Percentiles rank a stretch among this genome's conserved stretches.
Conservation (phyloP, 2,797 vertebrate species). For the Danio kyathit region DNA sequence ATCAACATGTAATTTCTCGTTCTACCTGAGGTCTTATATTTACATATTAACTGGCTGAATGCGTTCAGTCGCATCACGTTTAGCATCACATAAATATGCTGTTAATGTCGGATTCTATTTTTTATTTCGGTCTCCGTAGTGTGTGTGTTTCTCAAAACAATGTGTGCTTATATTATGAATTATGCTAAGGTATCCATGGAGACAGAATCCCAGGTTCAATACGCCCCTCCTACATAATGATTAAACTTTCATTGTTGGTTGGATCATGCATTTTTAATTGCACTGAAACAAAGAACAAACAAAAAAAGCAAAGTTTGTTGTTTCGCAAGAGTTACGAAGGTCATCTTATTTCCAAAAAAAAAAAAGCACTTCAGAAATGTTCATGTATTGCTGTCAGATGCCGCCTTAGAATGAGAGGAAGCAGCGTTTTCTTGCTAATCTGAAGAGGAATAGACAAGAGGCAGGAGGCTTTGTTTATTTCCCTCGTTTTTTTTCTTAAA, state of each 20-base stretch:
- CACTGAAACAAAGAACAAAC: background rate
- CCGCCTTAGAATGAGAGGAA: conserved; percentile 22
- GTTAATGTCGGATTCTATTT: background rate
- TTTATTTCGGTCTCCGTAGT: background rate
- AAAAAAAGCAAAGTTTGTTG: background rate
- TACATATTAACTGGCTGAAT: conserved; percentile 65
- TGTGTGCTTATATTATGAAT: conserved; percentile 2
- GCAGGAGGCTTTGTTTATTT: conserved; percentile 65
- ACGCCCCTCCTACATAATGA: background rate
- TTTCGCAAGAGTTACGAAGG: conserved; percentile 11
- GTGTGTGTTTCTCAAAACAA: background rate
- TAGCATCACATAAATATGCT: conserved; percentile 12
- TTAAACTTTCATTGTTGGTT: conserved; percentile 20
- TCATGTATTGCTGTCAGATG: background rate
- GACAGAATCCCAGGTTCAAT: conserved; percentile 1
- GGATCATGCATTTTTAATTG: background rate
- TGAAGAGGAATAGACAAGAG: conserved; percentile 19
- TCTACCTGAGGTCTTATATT: conserved; percentile 69
- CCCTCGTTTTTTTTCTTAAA: conserved; percentile 65
- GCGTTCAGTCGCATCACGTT: conserved; percentile 41
- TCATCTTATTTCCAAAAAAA: background rate
- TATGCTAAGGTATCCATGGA: conserved; percentile 14
- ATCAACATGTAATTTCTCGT: conserved; percentile 74
- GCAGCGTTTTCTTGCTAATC: background rate
- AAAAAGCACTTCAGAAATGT: background rate